A percentile compares a stretch with the other conserved stretches of the same genome.
phyloP scores from a whole-genome alignment of 2,797 vertebrate species.

The Hippoglossus hippoglossus region DNA sequence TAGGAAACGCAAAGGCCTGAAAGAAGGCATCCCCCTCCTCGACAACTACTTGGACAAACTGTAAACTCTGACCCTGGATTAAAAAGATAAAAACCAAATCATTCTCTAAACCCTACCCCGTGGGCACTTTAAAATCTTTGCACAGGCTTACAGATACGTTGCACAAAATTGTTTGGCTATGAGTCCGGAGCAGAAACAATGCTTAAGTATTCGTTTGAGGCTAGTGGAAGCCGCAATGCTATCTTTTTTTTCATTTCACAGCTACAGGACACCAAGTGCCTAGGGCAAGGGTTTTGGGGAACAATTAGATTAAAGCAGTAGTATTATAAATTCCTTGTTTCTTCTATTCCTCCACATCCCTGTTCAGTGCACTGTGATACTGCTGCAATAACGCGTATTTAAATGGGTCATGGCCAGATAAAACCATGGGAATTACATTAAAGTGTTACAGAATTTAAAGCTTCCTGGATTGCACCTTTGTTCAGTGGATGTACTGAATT shows the following conservation, averaged over 20 bases:
- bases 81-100: slow-evolving; percentile 64
- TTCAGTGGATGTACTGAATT: slow-evolving; percentile 67
- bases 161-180: slow-evolving; percentile 66
- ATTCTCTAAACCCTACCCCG: slow-evolving; percentile 67
- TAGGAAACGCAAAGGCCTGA: slow-evolving; percentile 94
- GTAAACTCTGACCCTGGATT: slow-evolving; percentile 74
- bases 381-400: slow-evolving; percentile 72
- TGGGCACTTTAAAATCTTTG: slow-evolving; percentile 76
- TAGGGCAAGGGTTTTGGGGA: slow-evolving; percentile 69
- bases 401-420: slow-evolving; percentile 54
- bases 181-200: slow-evolving; percentile 56
- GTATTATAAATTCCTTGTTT: slow-evolving; percentile 57
- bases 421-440: slow-evolving; percentile 58
- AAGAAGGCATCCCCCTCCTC: slow-evolving; percentile 92
- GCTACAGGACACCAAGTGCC: slow-evolving; percentile 81
- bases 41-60: slow-evolving; percentile 97
- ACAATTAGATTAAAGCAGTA: slow-evolving; percentile 69
- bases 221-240: slow-evolving; percentile 54
- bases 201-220: slow-evolving; percentile 54
- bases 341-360: slow-evolving; percentile 53
- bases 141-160: slow-evolving; percentile 70
- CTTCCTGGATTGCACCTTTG: slow-evolving; percentile 46
- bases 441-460: slow-evolving; percentile 58
- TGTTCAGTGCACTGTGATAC: slow-evolving; percentile 76
- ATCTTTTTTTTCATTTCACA: slow-evolving; percentile 66